Base-by-base conservation (phyloP, 2,113 vertebrate genomes). In the Plotosus lineatus region DNA sequence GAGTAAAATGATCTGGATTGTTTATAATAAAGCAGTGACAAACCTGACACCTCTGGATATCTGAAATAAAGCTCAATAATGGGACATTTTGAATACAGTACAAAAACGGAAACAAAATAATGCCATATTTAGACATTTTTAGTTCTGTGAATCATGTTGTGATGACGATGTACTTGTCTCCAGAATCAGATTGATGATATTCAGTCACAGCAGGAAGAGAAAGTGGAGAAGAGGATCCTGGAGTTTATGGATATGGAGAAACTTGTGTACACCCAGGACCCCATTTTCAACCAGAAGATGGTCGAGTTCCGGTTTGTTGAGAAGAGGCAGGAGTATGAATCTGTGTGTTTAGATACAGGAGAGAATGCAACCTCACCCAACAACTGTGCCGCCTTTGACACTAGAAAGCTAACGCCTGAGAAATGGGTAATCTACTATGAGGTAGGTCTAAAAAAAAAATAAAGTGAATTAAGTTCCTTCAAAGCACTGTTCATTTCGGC, bases 201-300 rank as follows among this genome's bases (percentile, higher is more conserved):
- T 77, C 77, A 86, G 17, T 66, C 77, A 31, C 78, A 75, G 10
- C 82, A 84, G 42, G 82, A 84, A 46, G 10, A 36, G 55, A 85
- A 78, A 78, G 86, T 85, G 38, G 82, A 84, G 40, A 82, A 84
- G 53, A 77, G 84, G 40, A 82, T 87, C 44, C 1, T 71, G 15
- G 84, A 87, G 68, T 84, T 81, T 66, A 80, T 87, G 58, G 72
- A 14, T n/a, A 87, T 87, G 80, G 86, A 87, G 71, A 77, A 69
- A 61, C 77, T 86, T 3, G 77, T 87, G 36, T 87, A 79, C 55
- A 86, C 86, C 15, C 86, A 87, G 55, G 86, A 87, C 51, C 72
- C 72, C 17, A 86, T 84, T 77, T 82, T 87, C 19, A 71, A 17
- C 11, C 80, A 84, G 60, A 82, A 81, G 72, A 26, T 84, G 68